These are phyloP conservation scores for Enteromius trimaculatus DNA, from an alignment of 2,797 vertebrate species.

Conservation along the genomic window DNA sequence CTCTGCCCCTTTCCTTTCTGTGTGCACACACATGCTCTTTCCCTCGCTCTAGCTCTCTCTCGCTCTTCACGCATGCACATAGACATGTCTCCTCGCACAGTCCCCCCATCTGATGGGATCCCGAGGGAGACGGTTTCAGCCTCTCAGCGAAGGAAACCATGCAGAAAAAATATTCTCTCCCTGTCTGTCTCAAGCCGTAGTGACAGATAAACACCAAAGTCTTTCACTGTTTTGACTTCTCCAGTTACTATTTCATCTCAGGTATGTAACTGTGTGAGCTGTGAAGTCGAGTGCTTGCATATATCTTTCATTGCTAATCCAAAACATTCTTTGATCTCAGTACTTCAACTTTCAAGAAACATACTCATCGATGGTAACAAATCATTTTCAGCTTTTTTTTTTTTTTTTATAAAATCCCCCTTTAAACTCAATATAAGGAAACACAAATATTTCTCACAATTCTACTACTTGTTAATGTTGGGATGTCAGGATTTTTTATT, in stretches of 20 bases:
- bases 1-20: constrained; percentile 58
- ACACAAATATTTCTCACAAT: neutral
- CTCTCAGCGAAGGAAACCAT: constrained; percentile 75
- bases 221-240: constrained; percentile 46
- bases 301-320: neutral
- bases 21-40: constrained; percentile 50
- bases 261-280: neutral
- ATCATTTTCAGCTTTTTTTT: neutral
- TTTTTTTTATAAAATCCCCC: neutral
- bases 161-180: constrained; percentile 71
- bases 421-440: neutral
- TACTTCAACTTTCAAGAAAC: neutral
- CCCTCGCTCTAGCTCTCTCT: constrained; percentile 48
- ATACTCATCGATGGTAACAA: neutral
- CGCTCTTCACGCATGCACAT: constrained; percentile 51
- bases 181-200: constrained; percentile 60
- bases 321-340: neutral
- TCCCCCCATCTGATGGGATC: constrained; percentile 77
- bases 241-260: neutral
- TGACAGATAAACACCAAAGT: constrained; percentile 72
- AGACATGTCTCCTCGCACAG: constrained; percentile 64
- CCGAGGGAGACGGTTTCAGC: constrained; percentile 65
- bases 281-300: neutral
- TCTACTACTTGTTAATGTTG: neutral
- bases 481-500: neutral